A percentile compares a stretch with the other conserved stretches of the same genome.
Evolutionary conservation across 2,113 vertebrate genomes (phyloP).

Genomic region (Tauraco erythrolophus): DNA sequence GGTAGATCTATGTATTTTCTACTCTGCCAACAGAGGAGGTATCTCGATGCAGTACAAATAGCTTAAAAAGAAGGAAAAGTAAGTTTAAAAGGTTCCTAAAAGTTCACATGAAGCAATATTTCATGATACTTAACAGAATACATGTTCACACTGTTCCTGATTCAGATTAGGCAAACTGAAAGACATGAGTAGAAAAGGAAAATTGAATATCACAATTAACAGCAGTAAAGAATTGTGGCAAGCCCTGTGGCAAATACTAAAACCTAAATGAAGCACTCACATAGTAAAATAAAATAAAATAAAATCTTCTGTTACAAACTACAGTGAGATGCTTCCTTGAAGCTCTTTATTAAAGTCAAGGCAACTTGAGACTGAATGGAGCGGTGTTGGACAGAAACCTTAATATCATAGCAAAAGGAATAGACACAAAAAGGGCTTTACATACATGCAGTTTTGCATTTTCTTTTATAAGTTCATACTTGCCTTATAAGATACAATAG

Average conservation of each 20-base stretch:
- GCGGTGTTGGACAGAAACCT: background rate
- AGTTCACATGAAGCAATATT: background rate
- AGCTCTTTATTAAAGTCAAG: background rate
- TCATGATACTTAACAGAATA: background rate
- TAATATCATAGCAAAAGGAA: background rate
- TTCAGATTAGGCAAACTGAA: background rate
- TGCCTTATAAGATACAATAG: background rate
- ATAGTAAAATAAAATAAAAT: rapidly evolving
- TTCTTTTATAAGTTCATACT: background rate
- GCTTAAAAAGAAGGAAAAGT: background rate
- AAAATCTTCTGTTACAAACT: background rate
- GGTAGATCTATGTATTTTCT: background rate
- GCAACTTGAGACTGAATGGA: background rate
- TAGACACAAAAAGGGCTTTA: background rate
- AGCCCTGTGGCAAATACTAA: background rate
- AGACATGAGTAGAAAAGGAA: background rate
- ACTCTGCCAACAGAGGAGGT: background rate
- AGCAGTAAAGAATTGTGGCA: background rate
- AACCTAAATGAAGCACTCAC: background rate
- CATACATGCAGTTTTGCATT: background rate
- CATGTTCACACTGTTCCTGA: background rate
- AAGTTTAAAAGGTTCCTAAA: background rate
- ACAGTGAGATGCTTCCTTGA: background rate
- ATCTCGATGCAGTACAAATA: background rate
- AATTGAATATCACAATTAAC: background rate